A percentile compares a stretch with the other conserved stretches of the same genome.
phyloP scores from a whole-genome alignment of 53 echinoderm and acorn worm species.

The Antedon mediterranea region DNA sequence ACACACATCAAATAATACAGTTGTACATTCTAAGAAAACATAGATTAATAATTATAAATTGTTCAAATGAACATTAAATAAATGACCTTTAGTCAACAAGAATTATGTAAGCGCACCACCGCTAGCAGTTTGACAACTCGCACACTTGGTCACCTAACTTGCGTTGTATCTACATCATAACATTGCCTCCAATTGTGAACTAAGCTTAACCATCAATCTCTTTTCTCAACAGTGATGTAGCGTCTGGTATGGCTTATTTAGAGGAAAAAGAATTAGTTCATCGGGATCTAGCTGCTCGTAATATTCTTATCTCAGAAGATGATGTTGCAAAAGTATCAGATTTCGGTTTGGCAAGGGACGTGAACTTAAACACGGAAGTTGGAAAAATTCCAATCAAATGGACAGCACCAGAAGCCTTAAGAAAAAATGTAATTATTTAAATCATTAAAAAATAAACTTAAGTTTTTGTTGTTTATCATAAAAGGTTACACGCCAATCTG shows the following conservation, averaged over 20 bases:
- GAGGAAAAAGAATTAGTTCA: slow-evolving; percentile 72
- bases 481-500: too few relatives aligned
- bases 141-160: too few relatives aligned
- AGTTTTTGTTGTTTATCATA: background rate
- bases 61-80: too few relatives aligned
- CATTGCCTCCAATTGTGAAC: too few relatives aligned
- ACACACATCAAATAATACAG: too few relatives aligned
- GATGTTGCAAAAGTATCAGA: slow-evolving; percentile 95
- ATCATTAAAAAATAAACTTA: background rate
- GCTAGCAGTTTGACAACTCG: too few relatives aligned
- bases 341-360: slow-evolving; percentile 75
- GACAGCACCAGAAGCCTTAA: slow-evolving; percentile 54
- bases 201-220: too few relatives aligned
- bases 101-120: too few relatives aligned
- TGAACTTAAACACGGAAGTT: slow-evolving; percentile 29
- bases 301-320: slow-evolving; percentile 84
- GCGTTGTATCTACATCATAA: too few relatives aligned
- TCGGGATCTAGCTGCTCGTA: slow-evolving; percentile 88
- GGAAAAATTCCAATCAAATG: slow-evolving; percentile 61
- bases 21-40: too few relatives aligned
- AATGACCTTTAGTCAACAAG: too few relatives aligned
- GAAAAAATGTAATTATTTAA: slow-evolving; percentile 8
- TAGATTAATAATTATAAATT: too few relatives aligned
- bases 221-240: slow-evolving; percentile 36
- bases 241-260: slow-evolving; percentile 75